These are phyloP conservation scores for Cheilosia scutellata DNA, from an alignment of 2,888 invertebrate genomes.

Conservation along the genomic window DNA sequence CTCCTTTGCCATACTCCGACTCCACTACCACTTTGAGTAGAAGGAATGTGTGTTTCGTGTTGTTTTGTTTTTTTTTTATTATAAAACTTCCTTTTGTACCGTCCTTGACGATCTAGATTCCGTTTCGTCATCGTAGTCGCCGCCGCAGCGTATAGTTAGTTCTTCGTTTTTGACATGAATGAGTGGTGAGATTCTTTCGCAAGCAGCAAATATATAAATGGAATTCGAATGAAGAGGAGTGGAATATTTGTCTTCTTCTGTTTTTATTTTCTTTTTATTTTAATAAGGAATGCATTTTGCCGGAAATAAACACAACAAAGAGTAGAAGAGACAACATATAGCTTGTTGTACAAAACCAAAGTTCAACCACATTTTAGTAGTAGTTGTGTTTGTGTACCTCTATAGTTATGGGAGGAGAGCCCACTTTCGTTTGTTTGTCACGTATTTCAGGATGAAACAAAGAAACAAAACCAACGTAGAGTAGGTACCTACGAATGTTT, in stretches of 20 bases:
- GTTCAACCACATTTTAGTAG: neutral
- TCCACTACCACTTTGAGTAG: constrained; percentile 30
- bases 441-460: constrained; percentile 9
- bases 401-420: neutral
- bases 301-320: constrained; percentile 52
- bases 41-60: constrained; percentile 35
- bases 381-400: neutral
- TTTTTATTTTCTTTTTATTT: neutral
- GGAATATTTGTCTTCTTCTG: neutral
- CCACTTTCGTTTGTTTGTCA: constrained; percentile 51
- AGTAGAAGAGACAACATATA: constrained; percentile 17
- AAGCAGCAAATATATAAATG: constrained; percentile 21
- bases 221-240: constrained; percentile 10
- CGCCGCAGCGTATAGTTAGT: neutral
- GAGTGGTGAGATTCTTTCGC: constrained; percentile 17
- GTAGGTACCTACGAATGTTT: constrained; percentile 17
- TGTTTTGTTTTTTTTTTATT: constrained; percentile 11
- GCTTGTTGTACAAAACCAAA: constrained; percentile 4
- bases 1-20: constrained; percentile 28
- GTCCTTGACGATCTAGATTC: constrained; percentile 74
- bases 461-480: neutral
- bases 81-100: constrained; percentile 58
- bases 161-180: constrained; percentile 45
- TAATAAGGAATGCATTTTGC: constrained; percentile 46
- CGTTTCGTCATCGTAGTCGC: neutral